phyloP scores from a whole-genome alignment of 2,113 vertebrate genomes.

The Malurus cyaneus region DNA sequence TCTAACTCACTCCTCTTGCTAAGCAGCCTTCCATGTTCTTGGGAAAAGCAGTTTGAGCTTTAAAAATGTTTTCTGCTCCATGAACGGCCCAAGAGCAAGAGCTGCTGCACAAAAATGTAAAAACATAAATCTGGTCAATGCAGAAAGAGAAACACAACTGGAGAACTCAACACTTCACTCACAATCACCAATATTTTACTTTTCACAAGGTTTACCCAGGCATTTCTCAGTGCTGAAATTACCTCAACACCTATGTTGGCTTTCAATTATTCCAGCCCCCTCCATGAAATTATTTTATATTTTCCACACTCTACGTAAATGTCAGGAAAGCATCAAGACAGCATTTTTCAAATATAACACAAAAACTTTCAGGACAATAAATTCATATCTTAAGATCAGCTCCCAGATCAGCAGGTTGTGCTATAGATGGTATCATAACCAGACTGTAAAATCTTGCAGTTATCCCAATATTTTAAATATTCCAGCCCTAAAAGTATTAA shows the following conservation, averaged over 20 bases:
- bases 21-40: neutral
- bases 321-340: neutral
- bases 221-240: neutral
- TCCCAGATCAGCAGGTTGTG: accelerated
- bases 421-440: accelerated
- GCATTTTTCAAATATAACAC: neutral
- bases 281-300: neutral
- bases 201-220: neutral
- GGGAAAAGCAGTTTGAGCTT: neutral
- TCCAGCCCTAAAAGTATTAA: neutral
- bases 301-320: neutral
- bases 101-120: neutral
- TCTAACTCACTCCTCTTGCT: too few species aligned
- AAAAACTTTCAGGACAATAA: neutral
- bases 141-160: accelerated
- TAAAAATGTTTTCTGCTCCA: accelerated
- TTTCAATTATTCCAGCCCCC: neutral
- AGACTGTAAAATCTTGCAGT: neutral
- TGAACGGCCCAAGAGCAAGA: neutral
- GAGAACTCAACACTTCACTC: neutral
- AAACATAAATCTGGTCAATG: accelerated
- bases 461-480: neutral
- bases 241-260: neutral
- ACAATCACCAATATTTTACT: neutral
- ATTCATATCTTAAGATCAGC: neutral